phyloP scores from a whole-genome alignment of 1,140 invertebrate genomes.

The Archegozetes longisetosus region DNA sequence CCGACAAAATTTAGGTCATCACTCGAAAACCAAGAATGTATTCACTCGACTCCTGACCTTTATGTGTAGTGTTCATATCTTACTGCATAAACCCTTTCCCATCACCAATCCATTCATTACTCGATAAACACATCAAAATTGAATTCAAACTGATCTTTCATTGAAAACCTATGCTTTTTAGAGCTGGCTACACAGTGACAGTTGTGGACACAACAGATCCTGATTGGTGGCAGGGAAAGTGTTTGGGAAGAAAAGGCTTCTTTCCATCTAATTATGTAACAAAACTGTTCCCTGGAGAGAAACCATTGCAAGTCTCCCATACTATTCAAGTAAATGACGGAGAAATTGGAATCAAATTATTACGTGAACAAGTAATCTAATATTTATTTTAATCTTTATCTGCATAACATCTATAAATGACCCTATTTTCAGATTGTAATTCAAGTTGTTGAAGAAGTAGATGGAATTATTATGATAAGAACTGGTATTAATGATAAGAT shows the following conservation, averaged over 20 bases:
- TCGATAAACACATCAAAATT: no score
- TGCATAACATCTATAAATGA: not conserved
- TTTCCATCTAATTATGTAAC: slow-evolving; percentile 90
- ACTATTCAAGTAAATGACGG: slow-evolving; percentile 48
- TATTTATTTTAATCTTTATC: not conserved
- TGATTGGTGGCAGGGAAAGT: slow-evolving; percentile 91
- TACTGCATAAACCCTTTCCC: no score
- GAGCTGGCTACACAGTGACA: slow-evolving; percentile 82
- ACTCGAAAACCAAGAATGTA: no score
- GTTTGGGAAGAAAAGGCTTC: slow-evolving; percentile 71
- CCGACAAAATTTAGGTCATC: no score
- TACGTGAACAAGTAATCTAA: slow-evolving; percentile 45
- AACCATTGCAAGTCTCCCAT: slow-evolving; percentile 62
- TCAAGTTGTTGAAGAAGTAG: slow-evolving; percentile 66
- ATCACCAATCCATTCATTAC: no score
- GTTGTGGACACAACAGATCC: slow-evolving; percentile 84
- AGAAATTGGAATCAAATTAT: slow-evolving; percentile 39
- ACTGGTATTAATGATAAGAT: slow-evolving; percentile 57
- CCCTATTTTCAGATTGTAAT: slow-evolving; percentile 37
- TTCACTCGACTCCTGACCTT: no score
- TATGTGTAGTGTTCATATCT: no score
- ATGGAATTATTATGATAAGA: slow-evolving; percentile 83
- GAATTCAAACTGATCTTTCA: no score
- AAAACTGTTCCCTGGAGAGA: slow-evolving; percentile 68
- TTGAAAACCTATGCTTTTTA: no score